Evolutionary conservation across 2,888 invertebrate species (phyloP), one percentile per base, ranked within the genome.

Genomic region (Homarus gammarus): DNA sequence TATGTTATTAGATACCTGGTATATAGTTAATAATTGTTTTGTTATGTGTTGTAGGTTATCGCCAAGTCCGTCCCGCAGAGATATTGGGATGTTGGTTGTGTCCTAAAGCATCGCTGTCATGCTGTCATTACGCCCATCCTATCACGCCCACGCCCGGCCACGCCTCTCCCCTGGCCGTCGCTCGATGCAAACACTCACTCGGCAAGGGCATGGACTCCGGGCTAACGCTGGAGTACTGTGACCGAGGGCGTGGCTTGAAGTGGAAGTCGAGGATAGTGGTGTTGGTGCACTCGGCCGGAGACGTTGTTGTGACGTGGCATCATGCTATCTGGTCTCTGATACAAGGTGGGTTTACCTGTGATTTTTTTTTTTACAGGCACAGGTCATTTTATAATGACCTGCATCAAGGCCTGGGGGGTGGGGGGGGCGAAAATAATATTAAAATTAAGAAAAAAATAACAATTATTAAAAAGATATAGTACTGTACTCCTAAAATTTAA

Each of bases 11-110:
- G n/a, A n/a, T n/a, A n/a, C n/a, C n/a, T n/a, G n/a, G n/a, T n/a
- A n/a, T n/a, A n/a, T n/a, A n/a, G n/a, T n/a, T n/a, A n/a, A n/a
- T n/a, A n/a, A n/a, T n/a, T n/a, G n/a, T n/a, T n/a, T n/a, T n/a
- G n/a, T n/a, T n/a, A n/a, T n/a, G n/a, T n/a, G n/a, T n/a, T n/a
- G n/a, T 84, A 90, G 90, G 64, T 51, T 81, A 73, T 44, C 87
- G 51, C 12, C 84, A 72, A 27, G 64, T 90, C 8, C 31, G 73
- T 6, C 72, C 73, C 49, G 49, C 64, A 22, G 84, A 90, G 70
- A 33, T 90, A 36, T n/a, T 90, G 61, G 84, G 87, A 10, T 87
- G 87, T 36, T 90, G 90, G 90, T 81, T 84, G 40, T 90, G 90
- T 61, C 87, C 87, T n/a, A 84, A 84, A 61, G 87, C 84, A 2